Base-by-base conservation (phyloP, 2,113 vertebrate species). In the Mirounga angustirostris region DNA sequence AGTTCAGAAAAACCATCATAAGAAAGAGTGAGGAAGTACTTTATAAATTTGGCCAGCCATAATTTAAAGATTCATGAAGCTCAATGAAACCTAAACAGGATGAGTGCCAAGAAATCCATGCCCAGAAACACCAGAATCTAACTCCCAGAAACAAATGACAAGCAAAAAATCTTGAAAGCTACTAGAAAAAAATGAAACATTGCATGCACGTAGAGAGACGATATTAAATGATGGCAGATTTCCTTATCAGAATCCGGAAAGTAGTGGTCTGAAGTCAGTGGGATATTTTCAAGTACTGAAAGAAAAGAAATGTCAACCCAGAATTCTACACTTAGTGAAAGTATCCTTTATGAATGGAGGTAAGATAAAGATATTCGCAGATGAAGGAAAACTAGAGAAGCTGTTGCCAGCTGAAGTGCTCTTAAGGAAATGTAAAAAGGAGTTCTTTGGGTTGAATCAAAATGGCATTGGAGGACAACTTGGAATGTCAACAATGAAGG, bases 361-460 rank as follows among this genome's bases (percentile, higher is more conserved):
- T 52, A 93, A 79, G 79, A 71, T 52, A 80, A 87, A 93, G 30
- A 43, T 85, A 59, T 54, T 43, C 58, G 87, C 36, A 76, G 30
- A 88, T 50, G 24, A 67, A 52, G 33, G 21, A 85, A 71, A 84
- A 67, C 58, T 59, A 74, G 40, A 61, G 54, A 86, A 24, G 71
- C n/a, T 89, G 22, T 89, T 85, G 40, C 15, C 78, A 86, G 10
- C 14, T 81, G 24, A 54, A 54, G 63, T 81, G 16, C 22, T 56
- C n/a, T 96, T 76, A 67, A 74, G 80, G 59, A 91, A 91, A 82
- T 67, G 14, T 40, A 87, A 87, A 94, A 74, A 24, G 24, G 28
- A 40, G 7, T 52, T 94, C 7, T 82, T 40, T 52, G 58, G n/a
- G 50, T 9, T 67, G 33, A 67, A 88, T 65, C 80, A 65, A 81